Conservation (phyloP, 2,797 vertebrate species). For the Gastrophryne carolinensis region DNA sequence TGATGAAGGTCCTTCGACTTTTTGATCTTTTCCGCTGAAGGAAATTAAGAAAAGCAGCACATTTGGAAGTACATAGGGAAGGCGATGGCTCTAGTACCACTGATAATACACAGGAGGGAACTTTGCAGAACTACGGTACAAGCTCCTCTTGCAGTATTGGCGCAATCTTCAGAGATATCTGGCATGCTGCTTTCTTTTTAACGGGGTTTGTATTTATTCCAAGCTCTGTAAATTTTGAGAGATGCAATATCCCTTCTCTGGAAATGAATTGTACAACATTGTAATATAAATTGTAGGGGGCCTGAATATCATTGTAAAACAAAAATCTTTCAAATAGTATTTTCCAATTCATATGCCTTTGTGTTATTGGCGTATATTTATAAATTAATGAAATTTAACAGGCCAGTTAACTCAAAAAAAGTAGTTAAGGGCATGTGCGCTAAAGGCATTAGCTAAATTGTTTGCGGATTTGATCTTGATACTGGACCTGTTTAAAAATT, state of each 20-base stretch:
- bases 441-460: constrained; percentile 14
- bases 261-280: background rate
- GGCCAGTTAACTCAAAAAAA: background rate
- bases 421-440: background rate
- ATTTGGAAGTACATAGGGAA: constrained; percentile 98
- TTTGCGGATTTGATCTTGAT: constrained; percentile 25
- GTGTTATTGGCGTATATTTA: too few species aligned
- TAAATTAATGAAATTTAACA: background rate
- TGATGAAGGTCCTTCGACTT: constrained; percentile 67
- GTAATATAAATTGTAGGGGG: background rate
- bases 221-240: constrained; percentile 59
- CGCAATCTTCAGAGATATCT: constrained; percentile 94
- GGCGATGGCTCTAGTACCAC: constrained; percentile 98
- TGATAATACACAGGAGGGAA: constrained; percentile 95
- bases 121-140: constrained; percentile 78
- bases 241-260: constrained; percentile 73
- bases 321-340: too few species aligned
- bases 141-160: constrained; percentile 83
- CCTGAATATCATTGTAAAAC: background rate
- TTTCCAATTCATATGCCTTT: too few species aligned
- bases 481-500: constrained; percentile 46
- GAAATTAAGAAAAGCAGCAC: constrained; percentile 98
- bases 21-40: constrained; percentile 86
- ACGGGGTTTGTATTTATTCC: constrained; percentile 94
- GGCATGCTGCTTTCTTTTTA: constrained; percentile 96